Base-by-base conservation (phyloP, 2,797 vertebrate species). In the Melanotaenia parkinsoni region DNA sequence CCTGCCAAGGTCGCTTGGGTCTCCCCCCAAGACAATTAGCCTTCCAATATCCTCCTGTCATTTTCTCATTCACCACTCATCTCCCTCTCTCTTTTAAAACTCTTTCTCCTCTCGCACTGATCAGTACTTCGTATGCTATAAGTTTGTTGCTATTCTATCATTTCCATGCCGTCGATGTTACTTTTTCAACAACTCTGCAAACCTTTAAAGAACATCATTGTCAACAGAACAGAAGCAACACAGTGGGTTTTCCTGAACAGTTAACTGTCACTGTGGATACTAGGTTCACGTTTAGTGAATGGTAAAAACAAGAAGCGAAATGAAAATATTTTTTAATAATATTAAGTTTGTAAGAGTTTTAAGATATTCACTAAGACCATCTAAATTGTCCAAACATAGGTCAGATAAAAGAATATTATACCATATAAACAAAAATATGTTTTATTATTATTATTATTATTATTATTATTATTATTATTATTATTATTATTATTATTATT, bases 21-120 rank as follows among this genome's bases (percentile, higher is more conserved):
- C 33, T 26, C 81, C 83, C 71, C 91, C 82, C 80, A 54, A 90
- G 81, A 89, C 88, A 90, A 88, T 91, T 90, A 90, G 83, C 83
- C 75, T 84, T 65, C 69, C 74, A 67, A 70, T 83, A 86, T 84
- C 70, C 63, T 72, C 60, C 56, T 74, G 70, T 84, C 72, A 78
- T 88, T 86, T 85, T 72, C 77, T 82, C 80, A 80, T 87, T 83
- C 81, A 79, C 61, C 0, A 0, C 71, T 88, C 74, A 72, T 63
- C 50, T 64, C 54, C 13, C 26, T 79, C 45, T 60, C 58, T 30
- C 2, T n/a, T 56, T 40, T n/a, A n/a, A 16, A 18, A 0, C 24
- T 83, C n/a, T 68, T 74, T 33, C 67, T 67, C 18, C 30, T 54
- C 54, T 53, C 47, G 26, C 63, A 58, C 45, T 69, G 53, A 57